Evolutionary conservation across 2,888 invertebrate species (phyloP).

Genomic region (Dasypogon diadema): DNA sequence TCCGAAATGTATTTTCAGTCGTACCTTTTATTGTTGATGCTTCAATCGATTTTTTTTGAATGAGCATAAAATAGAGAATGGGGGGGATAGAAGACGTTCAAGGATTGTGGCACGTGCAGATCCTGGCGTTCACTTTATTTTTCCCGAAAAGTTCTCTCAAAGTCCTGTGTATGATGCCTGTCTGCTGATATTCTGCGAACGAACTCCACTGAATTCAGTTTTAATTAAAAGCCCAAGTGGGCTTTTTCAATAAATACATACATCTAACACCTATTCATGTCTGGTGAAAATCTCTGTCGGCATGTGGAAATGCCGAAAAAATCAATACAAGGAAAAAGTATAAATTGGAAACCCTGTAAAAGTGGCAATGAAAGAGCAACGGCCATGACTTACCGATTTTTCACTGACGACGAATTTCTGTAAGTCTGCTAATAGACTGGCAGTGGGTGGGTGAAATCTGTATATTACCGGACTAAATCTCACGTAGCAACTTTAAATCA

Average conservation of each 20-base stretch:
- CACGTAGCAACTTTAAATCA: not conserved
- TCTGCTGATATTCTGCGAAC: too few relatives aligned
- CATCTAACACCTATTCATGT: not conserved
- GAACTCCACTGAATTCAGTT: too few relatives aligned
- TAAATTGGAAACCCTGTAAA: constrained; percentile 18
- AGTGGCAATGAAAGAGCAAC: not conserved
- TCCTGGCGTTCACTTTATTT: not conserved
- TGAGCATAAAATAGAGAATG: not conserved
- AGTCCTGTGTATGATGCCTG: too few relatives aligned
- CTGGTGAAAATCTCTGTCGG: not conserved
- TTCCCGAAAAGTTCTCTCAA: not conserved
- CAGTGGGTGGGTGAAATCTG: constrained; percentile 8
- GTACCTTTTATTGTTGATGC: not conserved
- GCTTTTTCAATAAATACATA: too few relatives aligned
- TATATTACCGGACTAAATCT: too few relatives aligned
- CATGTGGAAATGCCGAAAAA: not conserved
- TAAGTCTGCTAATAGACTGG: not conserved
- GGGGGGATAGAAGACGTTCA: not conserved
- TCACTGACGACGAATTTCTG: too few relatives aligned
- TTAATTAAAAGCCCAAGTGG: too few relatives aligned
- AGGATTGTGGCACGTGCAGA: not conserved
- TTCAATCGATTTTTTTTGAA: not conserved
- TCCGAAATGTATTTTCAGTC: not conserved
- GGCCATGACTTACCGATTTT: constrained; percentile 37
- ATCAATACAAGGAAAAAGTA: not conserved